phyloP scores from a whole-genome alignment of 1,140 invertebrate genomes.

The Drosophila quadrilineata region DNA sequence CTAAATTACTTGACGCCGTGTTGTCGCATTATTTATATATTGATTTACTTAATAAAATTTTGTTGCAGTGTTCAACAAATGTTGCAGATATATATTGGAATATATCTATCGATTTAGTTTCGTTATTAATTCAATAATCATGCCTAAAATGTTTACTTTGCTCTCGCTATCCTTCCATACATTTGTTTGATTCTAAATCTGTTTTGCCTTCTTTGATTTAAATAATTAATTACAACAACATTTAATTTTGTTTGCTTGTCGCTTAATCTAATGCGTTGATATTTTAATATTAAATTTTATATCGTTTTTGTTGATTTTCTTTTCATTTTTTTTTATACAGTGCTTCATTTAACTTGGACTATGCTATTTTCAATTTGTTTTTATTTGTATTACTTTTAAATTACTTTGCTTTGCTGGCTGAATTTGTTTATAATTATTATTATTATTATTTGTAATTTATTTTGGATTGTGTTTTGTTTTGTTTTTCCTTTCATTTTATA shows the following conservation, averaged over 20 bases:
- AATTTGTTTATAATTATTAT: slow-evolving; percentile 38
- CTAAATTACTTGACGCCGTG: slow-evolving; percentile 49
- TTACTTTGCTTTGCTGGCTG: slow-evolving; percentile 33
- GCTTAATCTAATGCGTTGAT: slow-evolving; percentile 46
- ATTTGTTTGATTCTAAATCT: not conserved
- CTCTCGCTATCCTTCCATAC: slow-evolving; percentile 9
- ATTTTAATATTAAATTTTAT: slow-evolving; percentile 1
- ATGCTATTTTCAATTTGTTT: slow-evolving; percentile 25
- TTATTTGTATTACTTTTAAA: slow-evolving; percentile 18
- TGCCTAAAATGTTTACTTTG: slow-evolving; percentile 29
- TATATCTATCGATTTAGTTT: not conserved
- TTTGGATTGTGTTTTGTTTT: slow-evolving; percentile 19
- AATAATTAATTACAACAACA: slow-evolving; percentile 74
- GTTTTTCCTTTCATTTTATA: slow-evolving; percentile 18
- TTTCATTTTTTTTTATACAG: slow-evolving; percentile 51
- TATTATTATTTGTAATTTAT: slow-evolving; percentile 5
- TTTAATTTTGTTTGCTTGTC: slow-evolving; percentile 36
- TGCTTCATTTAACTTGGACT: slow-evolving; percentile 53
- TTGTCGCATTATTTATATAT: too few species aligned
- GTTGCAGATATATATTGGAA: slow-evolving; percentile 5
- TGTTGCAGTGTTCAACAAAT: slow-evolving; percentile 21
- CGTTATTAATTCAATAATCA: slow-evolving; percentile 23
- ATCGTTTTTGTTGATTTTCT: slow-evolving; percentile 15
- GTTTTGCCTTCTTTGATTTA: slow-evolving; percentile 27
- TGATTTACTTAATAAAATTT: slow-evolving; percentile 61